A percentile compares a stretch with the other conserved stretches of the same genome.
These are phyloP conservation scores for Aplocera efformata DNA, from an alignment of 2,888 invertebrate species.

Conservation along the genomic window DNA sequence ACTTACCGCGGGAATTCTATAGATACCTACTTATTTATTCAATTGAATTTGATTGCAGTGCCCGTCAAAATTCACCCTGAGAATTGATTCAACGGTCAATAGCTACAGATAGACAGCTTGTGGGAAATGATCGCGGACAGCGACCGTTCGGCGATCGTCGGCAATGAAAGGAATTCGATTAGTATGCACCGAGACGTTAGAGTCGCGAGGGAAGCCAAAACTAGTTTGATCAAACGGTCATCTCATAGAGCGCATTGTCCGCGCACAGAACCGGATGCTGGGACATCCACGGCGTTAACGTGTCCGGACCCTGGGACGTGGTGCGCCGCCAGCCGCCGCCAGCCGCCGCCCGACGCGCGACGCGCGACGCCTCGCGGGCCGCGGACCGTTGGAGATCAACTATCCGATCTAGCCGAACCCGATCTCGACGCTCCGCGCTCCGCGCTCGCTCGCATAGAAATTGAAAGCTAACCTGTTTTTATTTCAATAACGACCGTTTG, in stretches of 20 bases:
- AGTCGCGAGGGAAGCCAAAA: constrained; percentile 62
- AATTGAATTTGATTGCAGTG: constrained; percentile 27
- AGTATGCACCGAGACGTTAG: constrained; percentile 59
- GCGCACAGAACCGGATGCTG: constrained; percentile 78
- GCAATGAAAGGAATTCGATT: constrained; percentile 70
- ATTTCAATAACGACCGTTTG: constrained; percentile 52
- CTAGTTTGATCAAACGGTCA: constrained; percentile 72
- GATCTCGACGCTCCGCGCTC: constrained; percentile 54
- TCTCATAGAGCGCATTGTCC: constrained; percentile 67
- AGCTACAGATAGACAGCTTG: constrained; percentile 18
- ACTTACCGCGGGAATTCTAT: constrained; percentile 12
- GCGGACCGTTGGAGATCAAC: constrained; percentile 71
- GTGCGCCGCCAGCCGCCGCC: no score
- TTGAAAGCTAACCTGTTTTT: constrained; percentile 73
- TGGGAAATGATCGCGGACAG: constrained; percentile 48
- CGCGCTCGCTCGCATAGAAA: constrained; percentile 58
- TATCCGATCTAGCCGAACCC: constrained; percentile 51
- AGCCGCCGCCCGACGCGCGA: no score
- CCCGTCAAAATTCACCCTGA: constrained; percentile 17
- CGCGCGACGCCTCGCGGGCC: constrained; percentile 60
- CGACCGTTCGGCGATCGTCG: constrained; percentile 59
- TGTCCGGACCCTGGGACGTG: constrained; percentile 19
- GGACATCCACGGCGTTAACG: constrained; percentile 65
- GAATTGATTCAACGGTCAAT: constrained; percentile 19
- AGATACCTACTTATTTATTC: constrained; percentile 22